Base-by-base conservation (phyloP, 2,113 vertebrate genomes). In the Pardalotus punctatus region DNA sequence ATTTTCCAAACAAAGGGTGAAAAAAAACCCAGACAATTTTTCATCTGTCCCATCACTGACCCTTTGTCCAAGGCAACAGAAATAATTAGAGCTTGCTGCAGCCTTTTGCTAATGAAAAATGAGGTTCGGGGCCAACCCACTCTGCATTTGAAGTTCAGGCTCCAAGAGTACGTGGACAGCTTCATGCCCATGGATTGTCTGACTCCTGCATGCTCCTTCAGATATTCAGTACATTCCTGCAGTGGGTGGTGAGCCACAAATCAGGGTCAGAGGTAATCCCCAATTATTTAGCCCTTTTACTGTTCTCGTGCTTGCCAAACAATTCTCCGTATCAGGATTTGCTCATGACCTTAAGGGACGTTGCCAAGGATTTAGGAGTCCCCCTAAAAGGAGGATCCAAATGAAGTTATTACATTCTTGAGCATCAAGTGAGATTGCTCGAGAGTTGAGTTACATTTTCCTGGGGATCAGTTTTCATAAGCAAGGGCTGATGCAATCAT, bases 181-280 rank as follows among this genome's bases (percentile, higher is more conserved):
- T 86, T 56, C 87, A 71, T 96, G 95, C 87, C 78, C 86, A 3
- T 12, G 87, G 51, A 65, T 80, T 53, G 81, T 62, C 91, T 83
- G 96, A 58, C 76, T 94, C 71, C 79, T 70, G 91, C 89, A 29
- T 40, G 88, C 90, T 90, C 88, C 53, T 84, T 89, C 61, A 94
- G 96, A 92, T 81, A 76, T 84, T 94, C 3, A 8, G 94, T 64
- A 84, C 96, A 97, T 97, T 96, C 89, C 95, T 96, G 89, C 90
- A 89, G 89, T 86, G 91, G 94, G 93, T 87, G 93, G 94, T 96
- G 91, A 97, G 95, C 94, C 81, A 67, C 92, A 93, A 25, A 88
- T 74, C 96, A 72, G 93, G 93, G 89, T 86, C 94, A 95, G 91
- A 96, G 93, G 94, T 97, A 97, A 97, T 97, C 90, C 93, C 91